Evolutionary conservation across 2,888 invertebrate genomes (phyloP), one percentile per base, ranked within the genome.

Genomic region (Calameuta filiformis): DNA sequence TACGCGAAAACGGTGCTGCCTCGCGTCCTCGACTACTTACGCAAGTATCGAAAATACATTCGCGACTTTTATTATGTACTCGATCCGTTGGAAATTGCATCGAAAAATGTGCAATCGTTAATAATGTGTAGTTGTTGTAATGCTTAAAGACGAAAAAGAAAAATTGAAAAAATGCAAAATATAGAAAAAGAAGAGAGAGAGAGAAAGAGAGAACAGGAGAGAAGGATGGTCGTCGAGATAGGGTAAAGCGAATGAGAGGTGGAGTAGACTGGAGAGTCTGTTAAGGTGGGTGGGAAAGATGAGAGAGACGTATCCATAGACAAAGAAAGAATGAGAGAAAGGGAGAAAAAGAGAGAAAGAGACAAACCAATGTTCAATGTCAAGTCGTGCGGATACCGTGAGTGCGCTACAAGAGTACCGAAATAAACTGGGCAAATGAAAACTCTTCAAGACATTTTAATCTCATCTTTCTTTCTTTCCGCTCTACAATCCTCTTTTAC

Each of bases 331-430:
- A 56, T 23, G 56, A 56, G 75, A 69, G 73, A 35, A 73, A 74
- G 74, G 75, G n/a, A 34, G 78, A 75, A 75, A 75, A 75, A 35
- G 76, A 77, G 78, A 77, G 76, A 77, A 76, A 77, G 73, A 71
- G 75, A 56, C 9, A 56, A 56, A 23, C 77, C 75, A 79, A 83
- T 80, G 80, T 81, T 83, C 79, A 80, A 81, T 83, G 82, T 79
- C 80, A 81, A 79, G 79, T 82, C 75, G 75, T 76, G 77, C 74
- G 74, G 80, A 56, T 75, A 74, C 68, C 37, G 77, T 23, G 73
- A 37, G 75, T 30, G 68, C 74, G 68, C 74, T 56, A 56, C 56
- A 9, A 9, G 56, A 56, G 56, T 56, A 56, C 56, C 56, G 56
- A 56, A 56, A 56, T 56, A 56, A 56, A 56, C 23, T 23, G 56